These are phyloP conservation scores for Rhodeus uyekii DNA, from an alignment of 2,797 vertebrate genomes.

Conservation along the genomic window DNA sequence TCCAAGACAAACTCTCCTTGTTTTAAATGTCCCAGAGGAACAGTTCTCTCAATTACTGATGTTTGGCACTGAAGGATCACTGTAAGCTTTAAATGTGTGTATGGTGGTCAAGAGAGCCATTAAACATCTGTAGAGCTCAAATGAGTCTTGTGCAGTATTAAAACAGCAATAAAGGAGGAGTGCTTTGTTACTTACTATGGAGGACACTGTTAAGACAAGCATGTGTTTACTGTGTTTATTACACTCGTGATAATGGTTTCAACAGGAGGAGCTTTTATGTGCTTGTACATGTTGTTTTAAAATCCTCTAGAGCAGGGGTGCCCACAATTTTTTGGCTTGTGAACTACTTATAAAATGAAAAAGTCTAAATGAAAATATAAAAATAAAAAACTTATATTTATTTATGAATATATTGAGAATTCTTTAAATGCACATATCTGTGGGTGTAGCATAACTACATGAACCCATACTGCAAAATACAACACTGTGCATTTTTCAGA, in stretches of 20 bases:
- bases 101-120: constrained; percentile 15
- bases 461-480: too few species aligned
- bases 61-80: constrained; percentile 10
- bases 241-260: constrained; percentile 1
- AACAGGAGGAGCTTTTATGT: neutral
- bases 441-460: too few species aligned
- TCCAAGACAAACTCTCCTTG: neutral
- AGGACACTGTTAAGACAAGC: neutral
- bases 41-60: constrained; percentile 25
- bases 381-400: too few species aligned
- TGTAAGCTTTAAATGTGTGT: constrained; percentile 26
- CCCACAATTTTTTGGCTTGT: too few species aligned
- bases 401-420: too few species aligned
- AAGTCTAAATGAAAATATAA: too few species aligned
- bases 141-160: constrained; percentile 27
- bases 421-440: too few species aligned
- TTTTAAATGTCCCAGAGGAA: constrained; percentile 28
- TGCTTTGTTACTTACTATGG: constrained; percentile 20
- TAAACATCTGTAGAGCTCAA: constrained; percentile 32
- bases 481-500: too few species aligned
- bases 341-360: too few species aligned
- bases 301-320: too few species aligned
- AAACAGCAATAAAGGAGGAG: neutral
- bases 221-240: constrained; percentile 5
- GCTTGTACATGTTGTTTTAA: neutral